phyloP scores from a whole-genome alignment of 2,888 invertebrate genomes.

The Stegophylla sp. region DNA sequence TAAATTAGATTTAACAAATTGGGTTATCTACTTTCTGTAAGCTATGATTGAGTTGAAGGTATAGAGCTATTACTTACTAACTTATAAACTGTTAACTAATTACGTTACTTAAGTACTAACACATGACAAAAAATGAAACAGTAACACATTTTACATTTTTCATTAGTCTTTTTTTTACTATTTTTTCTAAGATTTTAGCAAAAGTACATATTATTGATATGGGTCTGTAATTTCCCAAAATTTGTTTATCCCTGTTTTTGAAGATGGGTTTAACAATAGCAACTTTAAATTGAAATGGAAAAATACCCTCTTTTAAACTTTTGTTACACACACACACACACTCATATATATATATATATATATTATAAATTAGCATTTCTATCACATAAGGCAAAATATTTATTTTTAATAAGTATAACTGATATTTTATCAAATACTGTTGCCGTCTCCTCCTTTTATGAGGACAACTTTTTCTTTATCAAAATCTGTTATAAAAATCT shows the following conservation, averaged over 20 bases:
- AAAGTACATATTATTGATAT: background rate
- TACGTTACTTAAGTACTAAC: too few relatives aligned
- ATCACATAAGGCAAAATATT: background rate
- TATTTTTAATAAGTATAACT: background rate
- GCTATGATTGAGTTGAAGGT: too few relatives aligned
- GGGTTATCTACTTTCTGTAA: too few relatives aligned
- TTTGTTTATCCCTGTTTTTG: conserved; percentile 8
- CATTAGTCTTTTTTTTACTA: conserved; percentile 2
- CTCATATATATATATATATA: too few relatives aligned
- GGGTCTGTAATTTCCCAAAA: background rate
- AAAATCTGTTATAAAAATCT: too few relatives aligned
- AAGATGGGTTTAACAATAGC: background rate
- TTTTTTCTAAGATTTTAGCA: background rate
- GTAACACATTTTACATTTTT: too few relatives aligned
- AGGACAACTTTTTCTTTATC: background rate
- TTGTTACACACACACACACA: too few relatives aligned
- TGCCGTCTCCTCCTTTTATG: background rate
- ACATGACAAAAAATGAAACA: too few relatives aligned
- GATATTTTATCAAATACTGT: background rate
- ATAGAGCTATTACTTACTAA: too few relatives aligned
- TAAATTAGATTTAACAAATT: too few relatives aligned
- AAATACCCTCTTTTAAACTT: conserved; percentile 12
- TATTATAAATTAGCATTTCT: background rate
- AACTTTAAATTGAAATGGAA: conserved; percentile 8
- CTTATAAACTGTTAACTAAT: too few relatives aligned